Evolutionary conservation across 2,113 vertebrate species (phyloP).

Genomic region (Halichoerus grypus): DNA sequence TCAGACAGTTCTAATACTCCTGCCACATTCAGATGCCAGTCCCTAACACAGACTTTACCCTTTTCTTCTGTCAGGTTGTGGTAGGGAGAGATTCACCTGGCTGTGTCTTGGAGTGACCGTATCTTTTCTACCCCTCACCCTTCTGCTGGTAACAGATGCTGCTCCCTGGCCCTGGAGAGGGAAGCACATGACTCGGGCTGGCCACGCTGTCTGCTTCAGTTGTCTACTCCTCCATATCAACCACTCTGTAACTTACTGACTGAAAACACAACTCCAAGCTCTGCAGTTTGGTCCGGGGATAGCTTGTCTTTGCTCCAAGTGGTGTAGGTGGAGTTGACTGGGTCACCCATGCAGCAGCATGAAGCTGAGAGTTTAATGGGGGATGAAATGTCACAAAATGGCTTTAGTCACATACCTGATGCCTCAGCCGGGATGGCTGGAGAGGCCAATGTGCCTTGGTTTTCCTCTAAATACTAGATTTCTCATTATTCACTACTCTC

Average conservation of each 20-base stretch:
- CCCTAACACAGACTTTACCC: not conserved
- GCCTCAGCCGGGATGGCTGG: not conserved
- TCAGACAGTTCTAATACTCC: not conserved
- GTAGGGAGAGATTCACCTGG: not conserved
- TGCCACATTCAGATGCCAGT: not conserved
- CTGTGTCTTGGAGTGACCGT: rapidly evolving
- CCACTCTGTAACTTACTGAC: not conserved
- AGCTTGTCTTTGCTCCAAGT: not conserved
- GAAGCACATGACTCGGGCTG: not conserved
- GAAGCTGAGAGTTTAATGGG: too few relatives aligned
- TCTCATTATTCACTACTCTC: not conserved
- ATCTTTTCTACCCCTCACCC: not conserved
- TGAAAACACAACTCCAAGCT: not conserved
- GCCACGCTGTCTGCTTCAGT: not conserved
- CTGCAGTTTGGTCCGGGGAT: too few relatives aligned
- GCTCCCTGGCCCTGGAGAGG: not conserved
- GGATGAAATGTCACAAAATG: not conserved
- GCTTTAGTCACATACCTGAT: not conserved
- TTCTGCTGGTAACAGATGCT: not conserved
- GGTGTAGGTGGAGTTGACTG: not conserved
- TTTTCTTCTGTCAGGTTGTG: not conserved
- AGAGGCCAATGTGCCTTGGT: not conserved
- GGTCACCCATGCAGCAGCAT: not conserved
- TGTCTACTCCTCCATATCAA: not conserved
- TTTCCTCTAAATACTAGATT: not conserved